Conservation (phyloP, 2,797 vertebrate genomes). For the Gephyroberyx darwinii region DNA sequence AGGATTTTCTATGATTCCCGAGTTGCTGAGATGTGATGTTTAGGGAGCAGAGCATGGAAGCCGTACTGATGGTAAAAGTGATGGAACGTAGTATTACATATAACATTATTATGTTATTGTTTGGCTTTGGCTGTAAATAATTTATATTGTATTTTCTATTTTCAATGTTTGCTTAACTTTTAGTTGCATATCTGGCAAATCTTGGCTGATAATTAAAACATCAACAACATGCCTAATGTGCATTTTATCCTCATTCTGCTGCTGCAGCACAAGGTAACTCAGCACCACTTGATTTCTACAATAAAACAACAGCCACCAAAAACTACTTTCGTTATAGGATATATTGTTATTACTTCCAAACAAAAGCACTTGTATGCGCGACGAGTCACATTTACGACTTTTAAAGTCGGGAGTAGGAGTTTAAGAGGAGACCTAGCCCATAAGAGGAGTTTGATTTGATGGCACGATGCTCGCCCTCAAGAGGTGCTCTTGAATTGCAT, state of each 20-base stretch:
- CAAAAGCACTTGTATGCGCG: neutral
- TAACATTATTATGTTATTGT: neutral
- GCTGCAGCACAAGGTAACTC: conserved; percentile 3
- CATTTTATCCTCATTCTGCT: conserved; percentile 4
- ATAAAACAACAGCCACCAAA: neutral
- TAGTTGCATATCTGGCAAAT: too few species aligned
- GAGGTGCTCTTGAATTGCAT: conserved; percentile 57
- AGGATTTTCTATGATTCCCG: conserved; percentile 51
- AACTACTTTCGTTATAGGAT: too few species aligned
- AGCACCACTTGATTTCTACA: conserved; percentile 21
- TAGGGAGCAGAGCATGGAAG: conserved; percentile 1
- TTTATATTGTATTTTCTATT: neutral
- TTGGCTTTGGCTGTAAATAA: neutral
- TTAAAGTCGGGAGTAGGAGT: neutral
- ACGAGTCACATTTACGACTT: neutral
- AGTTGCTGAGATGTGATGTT: conserved; percentile 38
- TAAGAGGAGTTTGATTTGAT: conserved; percentile 12
- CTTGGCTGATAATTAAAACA: too few species aligned
- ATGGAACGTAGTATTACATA: neutral
- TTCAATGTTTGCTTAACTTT: neutral
- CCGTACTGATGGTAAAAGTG: neutral
- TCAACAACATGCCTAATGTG: neutral
- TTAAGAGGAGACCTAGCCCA: conserved; percentile 7
- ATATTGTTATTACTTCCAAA: neutral
- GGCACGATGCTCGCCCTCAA: conserved; percentile 47